Evolutionary conservation across 2,888 invertebrate genomes (phyloP).

Genomic region (Pollenia angustigena): DNA sequence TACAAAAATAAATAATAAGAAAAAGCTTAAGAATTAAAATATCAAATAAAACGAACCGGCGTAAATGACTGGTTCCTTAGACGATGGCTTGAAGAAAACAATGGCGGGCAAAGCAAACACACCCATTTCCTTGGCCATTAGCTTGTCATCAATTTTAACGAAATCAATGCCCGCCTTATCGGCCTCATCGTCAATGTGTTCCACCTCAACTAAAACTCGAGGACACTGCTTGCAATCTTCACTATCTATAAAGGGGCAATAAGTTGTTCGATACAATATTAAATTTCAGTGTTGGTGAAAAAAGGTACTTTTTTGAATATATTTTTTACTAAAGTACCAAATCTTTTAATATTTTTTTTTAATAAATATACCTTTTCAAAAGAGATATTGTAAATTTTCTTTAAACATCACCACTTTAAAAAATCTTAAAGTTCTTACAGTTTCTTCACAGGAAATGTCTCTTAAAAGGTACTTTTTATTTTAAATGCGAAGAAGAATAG

Average conservation of each 20-base stretch:
- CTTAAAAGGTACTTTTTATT: too few relatives aligned
- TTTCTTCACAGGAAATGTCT: too few relatives aligned
- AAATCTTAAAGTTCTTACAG: too few relatives aligned
- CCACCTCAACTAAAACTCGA: conserved; percentile 93
- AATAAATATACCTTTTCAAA: too few relatives aligned
- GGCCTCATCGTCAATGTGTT: conserved; percentile 97
- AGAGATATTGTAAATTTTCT: too few relatives aligned
- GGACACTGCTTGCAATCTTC: conserved; percentile 97
- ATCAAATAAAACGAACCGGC: conserved; percentile 86
- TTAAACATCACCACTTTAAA: too few relatives aligned
- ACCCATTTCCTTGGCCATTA: conserved; percentile 93
- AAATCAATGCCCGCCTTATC: conserved; percentile 96
- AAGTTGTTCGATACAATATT: background rate
- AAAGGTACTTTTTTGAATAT: background rate
- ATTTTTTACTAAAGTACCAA: too few relatives aligned
- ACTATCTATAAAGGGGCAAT: conserved; percentile 87
- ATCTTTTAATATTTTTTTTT: too few relatives aligned
- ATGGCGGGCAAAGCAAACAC: conserved; percentile 96
- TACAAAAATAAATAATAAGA: background rate
- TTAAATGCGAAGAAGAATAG: too few relatives aligned
- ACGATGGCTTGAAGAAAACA: conserved; percentile 93
- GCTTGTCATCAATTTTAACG: conserved; percentile 95
- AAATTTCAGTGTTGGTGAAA: background rate
- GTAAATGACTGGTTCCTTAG: conserved; percentile 95
- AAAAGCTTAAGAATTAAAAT: background rate